Conservation (phyloP, 2,113 vertebrate genomes). For the Catharus bicknelli region DNA sequence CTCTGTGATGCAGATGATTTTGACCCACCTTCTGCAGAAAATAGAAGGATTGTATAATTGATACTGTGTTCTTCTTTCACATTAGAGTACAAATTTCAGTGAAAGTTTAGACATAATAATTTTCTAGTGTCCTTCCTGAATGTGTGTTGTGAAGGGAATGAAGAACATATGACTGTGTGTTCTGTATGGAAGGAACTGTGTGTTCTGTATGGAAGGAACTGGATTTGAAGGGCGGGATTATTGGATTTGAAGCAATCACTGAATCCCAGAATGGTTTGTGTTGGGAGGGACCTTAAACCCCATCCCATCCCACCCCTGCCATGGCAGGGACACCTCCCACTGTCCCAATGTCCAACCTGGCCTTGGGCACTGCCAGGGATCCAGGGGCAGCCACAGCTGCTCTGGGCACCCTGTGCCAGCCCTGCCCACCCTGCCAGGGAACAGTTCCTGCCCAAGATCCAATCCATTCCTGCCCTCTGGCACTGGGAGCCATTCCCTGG, state of each 20-base stretch:
- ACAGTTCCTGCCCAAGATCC: no score
- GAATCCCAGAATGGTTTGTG: neutral
- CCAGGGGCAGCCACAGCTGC: no score
- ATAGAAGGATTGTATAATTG: neutral
- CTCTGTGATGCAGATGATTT: neutral
- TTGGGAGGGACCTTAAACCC: accelerated
- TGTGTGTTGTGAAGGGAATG: neutral
- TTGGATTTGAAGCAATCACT: accelerated
- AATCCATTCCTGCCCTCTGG: no score
- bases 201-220: neutral
- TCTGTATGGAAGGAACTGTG: neutral
- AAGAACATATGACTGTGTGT: neutral
- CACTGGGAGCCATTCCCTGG: no score
- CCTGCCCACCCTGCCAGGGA: no score
- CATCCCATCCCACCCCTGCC: accelerated
- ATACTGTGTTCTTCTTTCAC: neutral
- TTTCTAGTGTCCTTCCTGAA: neutral
- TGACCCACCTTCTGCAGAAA: neutral
- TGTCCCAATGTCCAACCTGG: no score
- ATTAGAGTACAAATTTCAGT: neutral
- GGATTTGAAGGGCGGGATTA: neutral
- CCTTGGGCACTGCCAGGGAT: no score
- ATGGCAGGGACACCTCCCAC: no score
- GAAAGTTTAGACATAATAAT: neutral
- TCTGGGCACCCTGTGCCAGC: no score